These are phyloP conservation scores for Prionailurus viverrinus DNA, from an alignment of 2,113 vertebrate genomes.

Conservation along the genomic window DNA sequence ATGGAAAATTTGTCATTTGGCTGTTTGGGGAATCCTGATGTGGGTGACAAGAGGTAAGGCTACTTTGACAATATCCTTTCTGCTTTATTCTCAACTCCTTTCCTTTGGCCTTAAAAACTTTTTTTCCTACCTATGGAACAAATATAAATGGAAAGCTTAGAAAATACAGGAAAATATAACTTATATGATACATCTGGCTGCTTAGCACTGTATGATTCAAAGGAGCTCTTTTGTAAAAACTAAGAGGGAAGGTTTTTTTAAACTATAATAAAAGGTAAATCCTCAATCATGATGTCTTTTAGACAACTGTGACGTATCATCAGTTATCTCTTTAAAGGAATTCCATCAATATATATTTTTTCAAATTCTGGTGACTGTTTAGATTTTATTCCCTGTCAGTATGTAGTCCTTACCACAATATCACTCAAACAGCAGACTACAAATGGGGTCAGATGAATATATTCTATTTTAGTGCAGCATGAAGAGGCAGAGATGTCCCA, in stretches of 20 bases:
- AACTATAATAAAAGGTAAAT: slow-evolving; percentile 10
- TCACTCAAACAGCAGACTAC: neutral
- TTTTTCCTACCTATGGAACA: neutral
- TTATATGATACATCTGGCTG: neutral
- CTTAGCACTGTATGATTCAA: neutral
- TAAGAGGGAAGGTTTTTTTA: neutral
- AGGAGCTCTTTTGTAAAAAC: slow-evolving; percentile 27
- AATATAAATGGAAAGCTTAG: neutral
- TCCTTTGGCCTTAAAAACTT: neutral
- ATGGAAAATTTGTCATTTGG: neutral
- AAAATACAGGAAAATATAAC: neutral
- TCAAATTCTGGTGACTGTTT: neutral
- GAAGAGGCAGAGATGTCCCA: slow-evolving; percentile 67
- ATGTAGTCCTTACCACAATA: neutral
- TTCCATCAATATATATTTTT: neutral
- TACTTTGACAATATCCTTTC: neutral
- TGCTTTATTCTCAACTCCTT: neutral
- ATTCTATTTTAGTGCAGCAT: slow-evolving; percentile 61
- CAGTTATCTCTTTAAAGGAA: neutral
- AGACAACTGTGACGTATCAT: neutral
- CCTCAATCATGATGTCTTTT: neutral
- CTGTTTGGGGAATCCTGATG: neutral
- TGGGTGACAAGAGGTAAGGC: neutral
- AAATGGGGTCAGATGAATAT: slow-evolving; percentile 5
- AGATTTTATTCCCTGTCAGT: slow-evolving; percentile 10